These are phyloP conservation scores for Hucho hucho DNA, from an alignment of 2,113 vertebrate genomes.

Conservation along the genomic window DNA sequence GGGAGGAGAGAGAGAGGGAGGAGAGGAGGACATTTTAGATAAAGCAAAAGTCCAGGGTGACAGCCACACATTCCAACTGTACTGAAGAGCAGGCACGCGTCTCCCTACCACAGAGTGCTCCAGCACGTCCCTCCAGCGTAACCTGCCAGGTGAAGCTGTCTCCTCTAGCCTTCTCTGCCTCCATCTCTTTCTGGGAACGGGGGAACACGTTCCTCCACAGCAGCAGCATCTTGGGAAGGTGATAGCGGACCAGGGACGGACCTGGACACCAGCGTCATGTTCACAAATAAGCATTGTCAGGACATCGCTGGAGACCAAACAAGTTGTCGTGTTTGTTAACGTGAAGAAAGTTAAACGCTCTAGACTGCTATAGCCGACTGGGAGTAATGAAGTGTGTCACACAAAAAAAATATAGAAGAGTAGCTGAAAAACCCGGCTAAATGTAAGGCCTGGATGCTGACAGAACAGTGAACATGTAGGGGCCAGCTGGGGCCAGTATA, in stretches of 20 bases:
- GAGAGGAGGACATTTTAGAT: background rate
- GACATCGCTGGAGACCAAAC: background rate
- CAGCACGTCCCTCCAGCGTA: constrained; percentile 93
- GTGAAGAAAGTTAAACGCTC: no score
- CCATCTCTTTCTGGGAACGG: constrained; percentile 94
- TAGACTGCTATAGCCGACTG: no score
- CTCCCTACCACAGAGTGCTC: constrained; percentile 89
- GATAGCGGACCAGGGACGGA: constrained; percentile 93
- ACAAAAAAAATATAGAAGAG: background rate
- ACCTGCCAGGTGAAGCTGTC: constrained; percentile 99
- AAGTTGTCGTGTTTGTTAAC: no score
- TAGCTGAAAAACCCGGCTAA: background rate
- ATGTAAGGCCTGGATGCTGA: background rate
- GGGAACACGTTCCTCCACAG: constrained; percentile 97
- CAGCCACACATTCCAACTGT: no score
- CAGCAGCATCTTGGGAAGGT: constrained; percentile 97
- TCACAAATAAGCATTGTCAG: background rate
- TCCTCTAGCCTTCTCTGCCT: constrained; percentile 95
- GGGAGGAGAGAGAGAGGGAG: constrained; percentile 3
- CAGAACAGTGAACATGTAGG: no score
- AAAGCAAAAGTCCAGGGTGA: no score
- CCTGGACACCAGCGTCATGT: constrained; percentile 65
- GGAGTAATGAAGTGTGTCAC: no score
- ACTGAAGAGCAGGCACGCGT: no score
- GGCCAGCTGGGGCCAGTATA: no score